phyloP scores from a whole-genome alignment of 2,888 invertebrate species.

The Chymomyza amoena region DNA sequence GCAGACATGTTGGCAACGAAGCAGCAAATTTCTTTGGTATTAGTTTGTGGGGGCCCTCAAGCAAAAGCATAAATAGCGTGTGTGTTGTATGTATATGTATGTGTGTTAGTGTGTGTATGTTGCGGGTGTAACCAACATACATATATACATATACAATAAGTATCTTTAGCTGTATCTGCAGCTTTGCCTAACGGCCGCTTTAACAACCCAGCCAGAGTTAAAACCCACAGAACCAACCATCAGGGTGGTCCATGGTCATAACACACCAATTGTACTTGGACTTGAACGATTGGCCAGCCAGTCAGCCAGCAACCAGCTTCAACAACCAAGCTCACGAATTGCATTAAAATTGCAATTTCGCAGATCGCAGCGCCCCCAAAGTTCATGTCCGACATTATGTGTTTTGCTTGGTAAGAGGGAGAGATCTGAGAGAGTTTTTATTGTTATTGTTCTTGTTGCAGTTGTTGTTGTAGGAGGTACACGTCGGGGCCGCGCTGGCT shows the following conservation, averaged over 20 bases:
- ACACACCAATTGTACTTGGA: constrained; percentile 64
- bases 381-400: constrained; percentile 76
- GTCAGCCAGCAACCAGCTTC: constrained; percentile 32
- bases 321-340: constrained; percentile 72
- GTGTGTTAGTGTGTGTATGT: background rate
- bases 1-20: constrained; percentile 68
- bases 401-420: constrained; percentile 17
- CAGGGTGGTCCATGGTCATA: constrained; percentile 61
- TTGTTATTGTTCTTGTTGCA: background rate
- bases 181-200: background rate
- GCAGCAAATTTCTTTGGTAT: constrained; percentile 55
- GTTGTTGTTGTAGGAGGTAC: constrained; percentile 32
- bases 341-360: constrained; percentile 77
- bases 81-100: background rate
- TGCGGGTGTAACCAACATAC: constrained; percentile 1
- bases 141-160: background rate
- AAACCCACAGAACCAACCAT: constrained; percentile 6
- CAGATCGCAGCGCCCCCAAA: constrained; percentile 47
- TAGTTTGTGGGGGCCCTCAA: background rate
- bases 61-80: constrained; percentile 2
- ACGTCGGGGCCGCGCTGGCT: constrained; percentile 37
- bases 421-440: background rate
- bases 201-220: background rate
- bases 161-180: background rate
- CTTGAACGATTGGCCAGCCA: constrained; percentile 63